Conservation (phyloP, 2,797 vertebrate species). For the Mus caroli region DNA sequence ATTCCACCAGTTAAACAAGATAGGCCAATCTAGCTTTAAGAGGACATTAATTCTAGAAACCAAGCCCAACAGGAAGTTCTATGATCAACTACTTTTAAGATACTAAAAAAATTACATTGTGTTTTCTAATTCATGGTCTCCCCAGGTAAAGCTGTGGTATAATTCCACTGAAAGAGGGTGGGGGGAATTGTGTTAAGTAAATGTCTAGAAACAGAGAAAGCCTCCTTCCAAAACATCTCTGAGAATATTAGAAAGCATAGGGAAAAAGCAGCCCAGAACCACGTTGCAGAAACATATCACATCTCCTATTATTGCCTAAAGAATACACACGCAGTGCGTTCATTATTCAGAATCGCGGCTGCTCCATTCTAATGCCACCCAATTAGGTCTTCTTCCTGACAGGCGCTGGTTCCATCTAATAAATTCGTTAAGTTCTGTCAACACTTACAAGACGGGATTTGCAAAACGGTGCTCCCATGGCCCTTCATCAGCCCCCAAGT, state of each 20-base stretch:
- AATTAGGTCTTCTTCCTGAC: constrained; percentile 49
- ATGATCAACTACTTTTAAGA: not conserved
- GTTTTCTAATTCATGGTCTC: not conserved
- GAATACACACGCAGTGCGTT: not conserved
- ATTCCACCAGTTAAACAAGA: not conserved
- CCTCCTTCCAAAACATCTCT: not conserved
- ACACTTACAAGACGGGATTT: constrained; percentile 45
- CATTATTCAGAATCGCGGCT: constrained; percentile 69
- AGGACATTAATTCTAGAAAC: not conserved
- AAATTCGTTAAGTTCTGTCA: constrained; percentile 75
- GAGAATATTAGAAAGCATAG: not conserved
- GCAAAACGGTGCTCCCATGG: constrained; percentile 30
- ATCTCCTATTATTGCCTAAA: not conserved
- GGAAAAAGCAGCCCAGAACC: constrained; percentile 3
- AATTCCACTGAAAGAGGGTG: not conserved
- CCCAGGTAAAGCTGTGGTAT: not conserved
- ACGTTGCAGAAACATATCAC: not conserved
- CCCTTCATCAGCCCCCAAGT: not conserved
- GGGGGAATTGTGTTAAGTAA: not conserved
- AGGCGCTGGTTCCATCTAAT: constrained; percentile 33
- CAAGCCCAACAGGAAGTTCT: constrained; percentile 6
- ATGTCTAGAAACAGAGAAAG: not conserved
- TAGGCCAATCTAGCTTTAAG: not conserved
- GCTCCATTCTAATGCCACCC: not conserved
- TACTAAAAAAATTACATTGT: not conserved